phyloP scores from a whole-genome alignment of 2,113 vertebrate species.

The Butorides virescens region DNA sequence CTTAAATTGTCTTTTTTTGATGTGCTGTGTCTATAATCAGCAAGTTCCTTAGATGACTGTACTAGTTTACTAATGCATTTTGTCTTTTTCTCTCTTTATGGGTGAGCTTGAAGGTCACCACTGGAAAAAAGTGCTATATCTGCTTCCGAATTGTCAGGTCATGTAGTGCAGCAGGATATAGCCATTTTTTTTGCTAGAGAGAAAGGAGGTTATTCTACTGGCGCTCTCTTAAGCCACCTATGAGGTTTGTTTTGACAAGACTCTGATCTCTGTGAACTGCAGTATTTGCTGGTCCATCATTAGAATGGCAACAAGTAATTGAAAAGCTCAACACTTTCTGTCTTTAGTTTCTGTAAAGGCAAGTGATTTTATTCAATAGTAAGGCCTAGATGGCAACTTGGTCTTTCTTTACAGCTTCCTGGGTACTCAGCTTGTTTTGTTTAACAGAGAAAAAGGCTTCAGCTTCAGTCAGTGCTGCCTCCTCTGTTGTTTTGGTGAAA shows the following conservation, averaged over 20 bases:
- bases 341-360: neutral
- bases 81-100: neutral
- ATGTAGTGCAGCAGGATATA: neutral
- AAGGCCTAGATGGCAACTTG: neutral
- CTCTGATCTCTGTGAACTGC: neutral
- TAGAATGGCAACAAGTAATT: neutral
- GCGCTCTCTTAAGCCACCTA: neutral
- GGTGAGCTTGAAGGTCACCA: neutral
- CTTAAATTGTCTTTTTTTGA: neutral
- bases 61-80: neutral
- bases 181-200: neutral
- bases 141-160: neutral
- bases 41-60: neutral
- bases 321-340: neutral
- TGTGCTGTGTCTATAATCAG: neutral
- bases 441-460: neutral
- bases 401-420: neutral
- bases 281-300: neutral
- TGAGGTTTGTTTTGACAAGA: neutral
- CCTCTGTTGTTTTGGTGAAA: neutral
- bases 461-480: neutral
- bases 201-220: neutral
- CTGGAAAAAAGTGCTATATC: neutral
- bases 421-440: neutral
- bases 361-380: neutral